Conservation (phyloP, 2,797 vertebrate genomes). For the Clarias platycephalus region DNA sequence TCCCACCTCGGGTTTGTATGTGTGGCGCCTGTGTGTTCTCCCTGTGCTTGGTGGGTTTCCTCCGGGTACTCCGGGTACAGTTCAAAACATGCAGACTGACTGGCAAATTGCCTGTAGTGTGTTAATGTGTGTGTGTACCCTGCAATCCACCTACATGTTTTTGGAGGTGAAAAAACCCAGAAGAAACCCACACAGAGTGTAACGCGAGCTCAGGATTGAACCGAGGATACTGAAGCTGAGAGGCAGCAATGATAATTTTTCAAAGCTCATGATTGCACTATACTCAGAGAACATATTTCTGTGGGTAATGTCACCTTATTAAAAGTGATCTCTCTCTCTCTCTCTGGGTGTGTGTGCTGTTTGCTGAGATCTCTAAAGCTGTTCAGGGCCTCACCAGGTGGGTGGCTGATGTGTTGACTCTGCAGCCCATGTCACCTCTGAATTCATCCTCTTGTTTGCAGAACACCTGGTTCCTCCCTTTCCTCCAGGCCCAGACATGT, state of each 20-base stretch:
- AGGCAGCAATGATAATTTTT: neutral
- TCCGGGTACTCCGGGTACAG: too few relatives aligned
- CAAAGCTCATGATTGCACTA: neutral
- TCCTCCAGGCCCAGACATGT: slow-evolving; percentile 53
- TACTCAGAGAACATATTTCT: neutral
- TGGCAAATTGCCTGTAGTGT: too few relatives aligned
- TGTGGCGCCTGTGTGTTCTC: too few relatives aligned
- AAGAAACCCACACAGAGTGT: neutral
- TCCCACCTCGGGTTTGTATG: too few relatives aligned
- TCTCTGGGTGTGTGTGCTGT: slow-evolving; percentile 26
- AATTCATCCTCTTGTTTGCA: slow-evolving; percentile 53
- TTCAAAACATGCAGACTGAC: too few relatives aligned
- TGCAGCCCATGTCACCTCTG: slow-evolving; percentile 42
- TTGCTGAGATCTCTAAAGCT: slow-evolving; percentile 26
- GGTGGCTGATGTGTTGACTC: slow-evolving; percentile 48
- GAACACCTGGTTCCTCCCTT: slow-evolving; percentile 51
- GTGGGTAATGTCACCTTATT: neutral
- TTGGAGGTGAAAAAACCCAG: neutral
- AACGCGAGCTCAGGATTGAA: neutral
- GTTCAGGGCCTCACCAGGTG: slow-evolving; percentile 42
- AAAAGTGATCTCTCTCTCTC: neutral
- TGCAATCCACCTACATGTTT: neutral
- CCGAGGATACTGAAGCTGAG: neutral
- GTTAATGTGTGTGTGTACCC: too few relatives aligned
- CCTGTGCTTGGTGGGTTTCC: too few relatives aligned